phyloP scores from a whole-genome alignment of 2,797 vertebrate genomes.

The Sebastes miniatus region DNA sequence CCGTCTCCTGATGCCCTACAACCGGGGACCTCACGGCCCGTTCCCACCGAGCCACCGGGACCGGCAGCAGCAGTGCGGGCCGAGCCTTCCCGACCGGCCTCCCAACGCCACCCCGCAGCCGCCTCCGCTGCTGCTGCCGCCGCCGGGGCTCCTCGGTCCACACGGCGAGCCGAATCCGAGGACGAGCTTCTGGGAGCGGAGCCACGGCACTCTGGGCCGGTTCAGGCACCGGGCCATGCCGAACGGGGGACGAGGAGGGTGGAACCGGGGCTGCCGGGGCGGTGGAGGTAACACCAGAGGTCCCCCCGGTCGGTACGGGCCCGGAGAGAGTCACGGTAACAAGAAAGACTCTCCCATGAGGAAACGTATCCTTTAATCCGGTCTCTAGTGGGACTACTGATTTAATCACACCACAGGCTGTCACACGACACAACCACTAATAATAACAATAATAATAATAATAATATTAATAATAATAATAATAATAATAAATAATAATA shows the following conservation, averaged over 20 bases:
- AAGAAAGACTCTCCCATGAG: conserved; percentile 85
- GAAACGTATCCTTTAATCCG: conserved; percentile 88
- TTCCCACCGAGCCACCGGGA: conserved; percentile 70
- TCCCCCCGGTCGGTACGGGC: conserved; percentile 75
- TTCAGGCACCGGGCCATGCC: conserved; percentile 87
- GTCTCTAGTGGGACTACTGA: background rate
- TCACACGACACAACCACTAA: no score
- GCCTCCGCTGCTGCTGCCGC: conserved; percentile 35
- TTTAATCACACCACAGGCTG: background rate
- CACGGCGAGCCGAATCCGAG: conserved; percentile 81
- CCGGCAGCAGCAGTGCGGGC: conserved; percentile 70
- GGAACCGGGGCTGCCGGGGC: conserved; percentile 79
- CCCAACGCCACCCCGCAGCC: conserved; percentile 5
- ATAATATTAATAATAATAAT: no score
- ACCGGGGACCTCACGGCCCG: conserved; percentile 60
- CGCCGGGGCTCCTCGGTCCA: conserved; percentile 61
- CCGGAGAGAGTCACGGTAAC: conserved; percentile 70
- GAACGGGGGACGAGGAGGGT: conserved; percentile 77
- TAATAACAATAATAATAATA: background rate
- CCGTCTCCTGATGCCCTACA: conserved; percentile 60
- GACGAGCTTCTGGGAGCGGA: conserved; percentile 95
- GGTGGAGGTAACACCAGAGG: conserved; percentile 58
- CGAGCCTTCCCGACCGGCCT: conserved; percentile 74
- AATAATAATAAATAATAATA: no score
- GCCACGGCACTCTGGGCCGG: conserved; percentile 89